Evolutionary conservation across 2,113 vertebrate species (phyloP).

Genomic region (Machaerirhynchus nigripectus): DNA sequence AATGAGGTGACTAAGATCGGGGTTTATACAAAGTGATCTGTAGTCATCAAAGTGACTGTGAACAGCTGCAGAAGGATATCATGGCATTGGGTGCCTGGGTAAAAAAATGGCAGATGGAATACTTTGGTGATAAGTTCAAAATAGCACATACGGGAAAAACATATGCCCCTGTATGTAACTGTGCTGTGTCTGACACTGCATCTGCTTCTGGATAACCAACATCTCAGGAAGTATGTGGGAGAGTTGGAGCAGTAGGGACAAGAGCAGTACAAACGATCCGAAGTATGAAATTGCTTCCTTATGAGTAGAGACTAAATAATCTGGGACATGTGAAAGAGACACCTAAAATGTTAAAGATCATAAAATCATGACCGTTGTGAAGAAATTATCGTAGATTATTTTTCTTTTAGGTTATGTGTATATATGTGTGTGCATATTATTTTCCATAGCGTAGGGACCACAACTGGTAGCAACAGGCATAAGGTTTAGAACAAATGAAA

Average conservation of each 20-base stretch:
- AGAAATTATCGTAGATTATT: not conserved
- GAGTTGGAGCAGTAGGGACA: not conserved
- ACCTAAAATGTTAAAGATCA: not conserved
- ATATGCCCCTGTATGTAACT: not conserved
- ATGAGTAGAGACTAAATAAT: not conserved
- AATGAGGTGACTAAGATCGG: not conserved
- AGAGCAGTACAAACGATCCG: not conserved
- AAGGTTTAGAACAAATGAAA: not conserved
- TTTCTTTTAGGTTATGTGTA: not conserved
- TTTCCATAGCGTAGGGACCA: not conserved
- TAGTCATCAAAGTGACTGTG: slow-evolving; percentile 39
- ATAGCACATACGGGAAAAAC: slow-evolving; percentile 11
- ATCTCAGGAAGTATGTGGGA: not conserved
- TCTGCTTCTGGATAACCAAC: not conserved
- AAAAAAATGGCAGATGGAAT: slow-evolving; percentile 37
- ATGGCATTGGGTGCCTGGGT: not conserved
- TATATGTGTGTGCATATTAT: not conserved
- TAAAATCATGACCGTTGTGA: not conserved
- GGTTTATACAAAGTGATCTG: slow-evolving; percentile 24
- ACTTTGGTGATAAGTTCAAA: not conserved
- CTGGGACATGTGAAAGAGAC: not conserved
- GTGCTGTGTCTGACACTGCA: not conserved
- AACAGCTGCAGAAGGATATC: slow-evolving; percentile 20
- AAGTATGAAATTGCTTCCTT: not conserved
- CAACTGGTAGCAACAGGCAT: not conserved